Evolutionary conservation across 2,113 vertebrate genomes (phyloP), one percentile per base, ranked within the genome.

Genomic region (Cyphomyrus discorhynchus): DNA sequence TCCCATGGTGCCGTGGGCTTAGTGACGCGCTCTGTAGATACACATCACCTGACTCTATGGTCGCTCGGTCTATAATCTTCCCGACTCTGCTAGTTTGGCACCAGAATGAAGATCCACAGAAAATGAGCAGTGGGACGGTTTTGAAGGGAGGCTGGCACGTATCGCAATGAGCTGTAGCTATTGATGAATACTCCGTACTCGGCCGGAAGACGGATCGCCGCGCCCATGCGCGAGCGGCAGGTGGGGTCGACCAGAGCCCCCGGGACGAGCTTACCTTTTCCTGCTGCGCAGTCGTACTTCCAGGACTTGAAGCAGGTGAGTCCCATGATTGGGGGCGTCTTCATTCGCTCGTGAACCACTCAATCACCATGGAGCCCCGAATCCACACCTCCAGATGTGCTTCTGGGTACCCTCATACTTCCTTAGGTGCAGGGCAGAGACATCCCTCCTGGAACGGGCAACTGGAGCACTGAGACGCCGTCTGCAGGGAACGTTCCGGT

Each of bases 281-380:
- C 52, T 45, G 87, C 49, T 1, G 87, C 19, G 7, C 31, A 90
- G 31, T 90, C 74, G 42, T 70, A 46, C 82, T 84, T 90, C 89
- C 89, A 88, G 35, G 86, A 89, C 88, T 90, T 91, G 70, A 84
- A 89, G 56, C 84, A 89, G 88, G 88, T 45, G 15, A 91, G 90
- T 86, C 88, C 90, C 90, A 87, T 91, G 66, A 4, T 91, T n/a
- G 10, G 11, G 47, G 15, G 17, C 35, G 89, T 66, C 50, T 82
- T 42, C 89, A 82, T 50, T 83, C 39, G 10, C 52, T 82, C 39
- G 27, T 8, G 45, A 50, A 27, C 9, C 35, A 3, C 58, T 52
- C 35, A 50, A 5, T 19, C 52, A 6, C 27, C 52, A 4, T 87
- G 24, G 15, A 3, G 27, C 47, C 85, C 85, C 1, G 50, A 35